phyloP scores from a whole-genome alignment of 2,797 vertebrate genomes.

The Odontamblyopus rebecca region DNA sequence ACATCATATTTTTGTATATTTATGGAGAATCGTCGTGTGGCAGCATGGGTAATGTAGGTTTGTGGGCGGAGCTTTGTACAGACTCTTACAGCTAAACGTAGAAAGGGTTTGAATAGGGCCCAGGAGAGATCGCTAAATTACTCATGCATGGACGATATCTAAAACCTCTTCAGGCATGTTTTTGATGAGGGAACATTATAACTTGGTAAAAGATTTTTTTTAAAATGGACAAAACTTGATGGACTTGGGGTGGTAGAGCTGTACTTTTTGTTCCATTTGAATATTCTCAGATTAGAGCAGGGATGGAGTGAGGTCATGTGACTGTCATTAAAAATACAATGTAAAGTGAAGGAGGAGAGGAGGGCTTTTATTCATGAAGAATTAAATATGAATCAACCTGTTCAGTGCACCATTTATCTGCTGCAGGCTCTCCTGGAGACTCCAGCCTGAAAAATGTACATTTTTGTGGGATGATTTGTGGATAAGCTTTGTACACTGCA shows the following conservation, averaged over 20 bases:
- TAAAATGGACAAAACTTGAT: no score
- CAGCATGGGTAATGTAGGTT: no score
- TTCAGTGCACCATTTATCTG: background rate
- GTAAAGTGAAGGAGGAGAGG: slow-evolving; percentile 1
- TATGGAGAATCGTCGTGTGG: no score
- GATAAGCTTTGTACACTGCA: background rate
- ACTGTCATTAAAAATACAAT: background rate
- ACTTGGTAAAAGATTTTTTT: no score
- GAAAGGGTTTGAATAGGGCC: no score
- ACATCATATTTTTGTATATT: no score
- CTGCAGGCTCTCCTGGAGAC: background rate
- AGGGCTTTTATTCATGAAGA: slow-evolving; percentile 10
- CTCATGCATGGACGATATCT: no score
- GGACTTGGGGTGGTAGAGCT: background rate
- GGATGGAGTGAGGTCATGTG: background rate
- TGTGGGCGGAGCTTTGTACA: no score
- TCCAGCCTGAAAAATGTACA: background rate
- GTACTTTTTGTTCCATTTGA: background rate
- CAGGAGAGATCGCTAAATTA: no score
- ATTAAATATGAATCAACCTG: slow-evolving; percentile 11
- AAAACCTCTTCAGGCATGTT: no score
- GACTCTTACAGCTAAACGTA: no score
- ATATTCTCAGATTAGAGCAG: background rate
- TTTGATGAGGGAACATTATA: no score
- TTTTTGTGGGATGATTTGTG: background rate